Percentiles rank a stretch among this genome's conserved stretches.
phyloP scores from a whole-genome alignment of 2,113 vertebrate genomes.

The Catharus minimus region DNA sequence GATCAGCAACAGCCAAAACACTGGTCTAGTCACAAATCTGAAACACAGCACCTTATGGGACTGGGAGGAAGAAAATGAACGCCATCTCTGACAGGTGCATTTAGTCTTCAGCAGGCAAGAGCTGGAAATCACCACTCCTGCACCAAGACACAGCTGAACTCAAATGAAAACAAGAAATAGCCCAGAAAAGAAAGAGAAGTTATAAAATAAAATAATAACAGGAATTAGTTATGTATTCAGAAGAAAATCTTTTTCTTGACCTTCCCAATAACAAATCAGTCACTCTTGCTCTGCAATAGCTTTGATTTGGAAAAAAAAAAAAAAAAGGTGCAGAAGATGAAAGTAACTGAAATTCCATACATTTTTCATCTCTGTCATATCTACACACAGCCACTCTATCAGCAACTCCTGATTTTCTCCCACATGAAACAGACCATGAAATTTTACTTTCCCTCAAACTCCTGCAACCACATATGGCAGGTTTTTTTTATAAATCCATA shows the following conservation, averaged over 20 bases:
- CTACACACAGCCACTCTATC: background rate
- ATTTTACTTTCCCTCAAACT: conserved; percentile 2
- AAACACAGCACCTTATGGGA: background rate
- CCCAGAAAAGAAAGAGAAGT: background rate
- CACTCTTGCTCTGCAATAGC: background rate
- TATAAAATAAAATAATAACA: background rate
- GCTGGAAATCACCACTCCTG: background rate
- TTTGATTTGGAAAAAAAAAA: background rate
- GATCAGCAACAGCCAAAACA: background rate
- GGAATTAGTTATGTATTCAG: conserved; percentile 6
- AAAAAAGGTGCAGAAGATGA: conserved; percentile 26
- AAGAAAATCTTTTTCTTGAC: conserved; percentile 29
- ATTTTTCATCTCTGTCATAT: conserved; percentile 39
- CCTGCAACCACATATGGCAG: background rate
- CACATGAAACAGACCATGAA: conserved; percentile 16
- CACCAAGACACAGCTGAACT: background rate
- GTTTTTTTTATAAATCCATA: background rate
- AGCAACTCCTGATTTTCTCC: background rate
- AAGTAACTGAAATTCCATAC: conserved; percentile 36
- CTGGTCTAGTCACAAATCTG: background rate
- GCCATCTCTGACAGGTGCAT: background rate
- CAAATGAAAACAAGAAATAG: background rate
- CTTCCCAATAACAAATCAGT: conserved; percentile 5
- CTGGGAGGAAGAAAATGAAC: background rate
- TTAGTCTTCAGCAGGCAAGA: background rate